Conservation (phyloP, 2,113 vertebrate genomes). For the Haplochromis vanheusdeni region DNA sequence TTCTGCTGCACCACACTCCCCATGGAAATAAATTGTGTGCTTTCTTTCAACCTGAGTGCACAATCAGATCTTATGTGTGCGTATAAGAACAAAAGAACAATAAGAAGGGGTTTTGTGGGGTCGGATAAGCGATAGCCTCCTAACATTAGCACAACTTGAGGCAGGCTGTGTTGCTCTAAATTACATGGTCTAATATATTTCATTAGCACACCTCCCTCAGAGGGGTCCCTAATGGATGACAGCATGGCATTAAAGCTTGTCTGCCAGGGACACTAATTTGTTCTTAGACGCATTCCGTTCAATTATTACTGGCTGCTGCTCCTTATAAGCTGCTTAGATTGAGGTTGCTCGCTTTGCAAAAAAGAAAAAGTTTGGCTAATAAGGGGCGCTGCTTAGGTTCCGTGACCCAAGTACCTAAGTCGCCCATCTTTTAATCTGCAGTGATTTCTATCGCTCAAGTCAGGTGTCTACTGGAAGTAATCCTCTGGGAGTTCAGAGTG, state of each 20-base stretch:
- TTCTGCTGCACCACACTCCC: background rate
- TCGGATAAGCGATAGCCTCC: conserved; percentile 17
- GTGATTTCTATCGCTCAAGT: conserved; percentile 46
- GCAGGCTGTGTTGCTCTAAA: conserved; percentile 45
- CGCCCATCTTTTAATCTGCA: conserved; percentile 32
- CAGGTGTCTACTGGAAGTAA: conserved; percentile 43
- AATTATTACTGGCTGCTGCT: conserved; percentile 55
- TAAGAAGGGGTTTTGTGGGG: conserved; percentile 9
- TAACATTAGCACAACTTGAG: conserved; percentile 29
- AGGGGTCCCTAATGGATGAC: conserved; percentile 57
- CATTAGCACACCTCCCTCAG: conserved; percentile 61
- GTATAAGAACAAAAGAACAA: conserved; percentile 48
- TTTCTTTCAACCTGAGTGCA: conserved; percentile 13
- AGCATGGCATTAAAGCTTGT: conserved; percentile 48
- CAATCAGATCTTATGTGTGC: conserved; percentile 36
- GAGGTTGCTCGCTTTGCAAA: conserved; percentile 39
- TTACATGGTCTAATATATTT: conserved; percentile 65
- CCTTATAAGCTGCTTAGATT: conserved; percentile 52
- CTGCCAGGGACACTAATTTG: conserved; percentile 50
- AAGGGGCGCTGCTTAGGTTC: conserved; percentile 49
- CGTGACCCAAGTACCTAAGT: conserved; percentile 43
- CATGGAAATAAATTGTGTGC: conserved; percentile 36
- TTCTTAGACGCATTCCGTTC: conserved; percentile 57
- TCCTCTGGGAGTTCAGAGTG: conserved; percentile 2
- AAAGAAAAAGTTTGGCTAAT: conserved; percentile 25